A percentile compares a stretch with the other conserved stretches of the same genome.
Conservation (phyloP, 2,113 vertebrate species). For the Saguinus midas region DNA sequence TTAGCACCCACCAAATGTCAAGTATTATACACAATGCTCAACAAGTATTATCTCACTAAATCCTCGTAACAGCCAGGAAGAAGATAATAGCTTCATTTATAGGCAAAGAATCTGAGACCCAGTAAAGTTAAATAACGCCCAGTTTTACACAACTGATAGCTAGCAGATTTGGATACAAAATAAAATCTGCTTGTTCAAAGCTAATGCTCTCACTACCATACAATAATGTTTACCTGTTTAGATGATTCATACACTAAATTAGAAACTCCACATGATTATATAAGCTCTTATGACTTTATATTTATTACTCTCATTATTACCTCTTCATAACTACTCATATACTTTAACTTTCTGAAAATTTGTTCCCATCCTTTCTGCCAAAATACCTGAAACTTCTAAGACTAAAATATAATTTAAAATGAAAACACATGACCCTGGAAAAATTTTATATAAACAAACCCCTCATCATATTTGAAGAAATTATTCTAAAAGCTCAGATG, state of each 20-base stretch:
- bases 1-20: not conserved
- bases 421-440: not conserved
- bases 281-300: not conserved
- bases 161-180: constrained; percentile 8
- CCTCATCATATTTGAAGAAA: not conserved
- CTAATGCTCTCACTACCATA: not conserved
- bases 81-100: not conserved
- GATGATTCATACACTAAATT: not conserved
- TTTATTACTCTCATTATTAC: not conserved
- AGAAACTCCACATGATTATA: not conserved
- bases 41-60: not conserved
- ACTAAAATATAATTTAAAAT: not conserved
- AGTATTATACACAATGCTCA: not conserved
- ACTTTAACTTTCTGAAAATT: constrained; percentile 23
- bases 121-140: constrained; percentile 32
- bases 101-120: not conserved
- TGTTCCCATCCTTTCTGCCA: not conserved
- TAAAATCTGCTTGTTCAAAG: constrained; percentile 2
- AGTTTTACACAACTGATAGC: constrained; percentile 14
- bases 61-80: not conserved
- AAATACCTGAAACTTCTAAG: constrained; percentile 1
- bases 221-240: constrained; percentile 9
- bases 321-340: not conserved
- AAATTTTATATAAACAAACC: not conserved
- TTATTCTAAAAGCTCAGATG: not conserved